Evolutionary conservation across 2,113 vertebrate genomes (phyloP).

Genomic region (Paradoxurus hermaphroditus): DNA sequence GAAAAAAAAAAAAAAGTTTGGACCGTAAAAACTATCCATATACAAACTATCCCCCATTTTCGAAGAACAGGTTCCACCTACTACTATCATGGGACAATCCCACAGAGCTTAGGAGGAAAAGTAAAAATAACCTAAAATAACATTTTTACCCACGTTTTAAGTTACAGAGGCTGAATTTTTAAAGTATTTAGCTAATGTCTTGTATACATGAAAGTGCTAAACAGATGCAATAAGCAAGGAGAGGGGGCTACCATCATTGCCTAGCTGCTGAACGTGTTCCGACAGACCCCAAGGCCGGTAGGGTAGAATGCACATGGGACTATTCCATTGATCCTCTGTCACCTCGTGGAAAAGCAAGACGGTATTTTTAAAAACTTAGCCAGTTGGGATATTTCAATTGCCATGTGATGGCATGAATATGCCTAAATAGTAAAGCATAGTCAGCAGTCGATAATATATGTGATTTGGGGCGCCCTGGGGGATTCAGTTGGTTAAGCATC

Average conservation of each 20-base stretch:
- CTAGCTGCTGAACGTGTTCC: neutral
- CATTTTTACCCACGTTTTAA: neutral
- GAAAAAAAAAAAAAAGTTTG: too few relatives aligned
- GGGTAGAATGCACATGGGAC: neutral
- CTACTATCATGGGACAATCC: neutral
- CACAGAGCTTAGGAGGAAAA: neutral
- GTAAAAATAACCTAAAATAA: slow-evolving; percentile 32
- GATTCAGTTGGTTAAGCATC: too few relatives aligned
- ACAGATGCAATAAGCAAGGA: neutral
- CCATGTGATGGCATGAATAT: neutral
- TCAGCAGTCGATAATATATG: neutral
- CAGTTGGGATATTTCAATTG: neutral
- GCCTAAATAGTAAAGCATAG: neutral
- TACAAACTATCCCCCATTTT: neutral
- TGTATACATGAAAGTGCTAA: neutral
- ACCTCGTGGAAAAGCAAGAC: neutral
- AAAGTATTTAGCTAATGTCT: neutral
- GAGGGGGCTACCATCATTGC: neutral
- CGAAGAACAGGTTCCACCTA: neutral
- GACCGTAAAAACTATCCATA: neutral
- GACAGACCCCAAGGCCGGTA: neutral
- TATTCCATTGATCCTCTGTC: neutral
- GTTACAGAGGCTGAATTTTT: neutral
- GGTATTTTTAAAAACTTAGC: neutral
- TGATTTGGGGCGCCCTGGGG: neutral